A percentile compares a stretch with the other conserved stretches of the same genome.
phyloP scores from a whole-genome alignment of 2,113 vertebrate genomes.

The Okapia johnstoni region DNA sequence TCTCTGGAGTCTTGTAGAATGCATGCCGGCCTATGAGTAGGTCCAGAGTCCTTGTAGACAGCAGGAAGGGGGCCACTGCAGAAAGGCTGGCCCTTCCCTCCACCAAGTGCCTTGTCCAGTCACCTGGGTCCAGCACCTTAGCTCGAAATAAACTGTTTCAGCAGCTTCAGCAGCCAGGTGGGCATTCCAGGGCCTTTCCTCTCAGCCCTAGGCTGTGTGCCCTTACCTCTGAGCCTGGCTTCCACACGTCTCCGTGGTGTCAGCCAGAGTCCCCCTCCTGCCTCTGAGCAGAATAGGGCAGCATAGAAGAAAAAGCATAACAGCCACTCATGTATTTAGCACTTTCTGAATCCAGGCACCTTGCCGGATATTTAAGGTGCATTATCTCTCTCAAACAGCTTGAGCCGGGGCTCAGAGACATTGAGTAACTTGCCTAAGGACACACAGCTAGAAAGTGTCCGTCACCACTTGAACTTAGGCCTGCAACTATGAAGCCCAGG shows the following conservation, averaged over 20 bases:
- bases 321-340: not conserved
- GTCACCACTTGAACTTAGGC: not conserved
- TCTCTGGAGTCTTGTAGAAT: not conserved
- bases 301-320: not conserved
- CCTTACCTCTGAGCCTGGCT: not conserved
- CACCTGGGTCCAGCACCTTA: not conserved
- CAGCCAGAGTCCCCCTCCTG: not conserved
- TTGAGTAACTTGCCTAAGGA: slow-evolving; percentile 19
- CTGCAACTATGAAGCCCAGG: not conserved
- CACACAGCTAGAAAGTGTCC: not conserved
- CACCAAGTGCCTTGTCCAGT: not conserved
- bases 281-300: slow-evolving; percentile 11
- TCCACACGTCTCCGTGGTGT: not conserved
- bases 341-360: not conserved
- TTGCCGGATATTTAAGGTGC: not conserved
- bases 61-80: not conserved
- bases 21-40: not conserved
- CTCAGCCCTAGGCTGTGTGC: not conserved
- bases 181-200: not conserved
- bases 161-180: not conserved
- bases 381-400: slow-evolving; percentile 28
- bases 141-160: not conserved
- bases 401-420: not conserved
- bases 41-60: not conserved
- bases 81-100: not conserved